Percentiles rank a stretch among this genome's conserved stretches.
Evolutionary conservation across 2,888 invertebrate genomes (phyloP).

Genomic region (Beris morrisii): DNA sequence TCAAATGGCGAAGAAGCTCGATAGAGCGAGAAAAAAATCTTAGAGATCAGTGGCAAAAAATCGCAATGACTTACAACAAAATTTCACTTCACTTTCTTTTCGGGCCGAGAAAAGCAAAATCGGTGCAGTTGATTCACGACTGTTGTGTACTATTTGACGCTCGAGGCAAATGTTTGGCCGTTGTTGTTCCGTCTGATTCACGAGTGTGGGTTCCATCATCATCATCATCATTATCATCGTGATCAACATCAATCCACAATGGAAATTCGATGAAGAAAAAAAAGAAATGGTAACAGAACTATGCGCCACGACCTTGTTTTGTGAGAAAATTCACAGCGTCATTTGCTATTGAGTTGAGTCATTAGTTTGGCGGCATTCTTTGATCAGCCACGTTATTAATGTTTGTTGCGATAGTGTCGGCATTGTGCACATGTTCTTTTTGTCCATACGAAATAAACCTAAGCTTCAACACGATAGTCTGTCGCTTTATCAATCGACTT

Average conservation of each 20-base stretch:
- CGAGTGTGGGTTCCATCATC: constrained; percentile 13
- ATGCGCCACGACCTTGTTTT: too few species aligned
- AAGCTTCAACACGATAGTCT: too few species aligned
- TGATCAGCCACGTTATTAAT: too few species aligned
- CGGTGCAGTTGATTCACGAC: constrained; percentile 13
- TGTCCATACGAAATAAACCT: too few species aligned
- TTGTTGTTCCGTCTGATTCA: not conserved
- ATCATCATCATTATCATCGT: constrained; percentile 1
- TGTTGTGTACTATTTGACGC: constrained; percentile 6
- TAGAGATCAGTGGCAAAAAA: not conserved
- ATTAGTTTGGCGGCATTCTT: too few species aligned
- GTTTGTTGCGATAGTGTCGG: too few species aligned
- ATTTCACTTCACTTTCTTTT: constrained; percentile 33
- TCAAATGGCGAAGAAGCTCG: not conserved
- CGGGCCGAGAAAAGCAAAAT: constrained; percentile 18
- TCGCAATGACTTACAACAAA: constrained; percentile 17
- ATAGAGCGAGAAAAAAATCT: not conserved
- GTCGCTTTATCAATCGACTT: too few species aligned
- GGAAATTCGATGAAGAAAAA: too few species aligned
- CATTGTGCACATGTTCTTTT: too few species aligned
- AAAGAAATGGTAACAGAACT: too few species aligned
- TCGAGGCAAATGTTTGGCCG: constrained; percentile 6
- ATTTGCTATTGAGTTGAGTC: too few species aligned
- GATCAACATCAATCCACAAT: constrained; percentile 1
- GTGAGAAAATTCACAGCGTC: too few species aligned